Evolutionary conservation across 1,140 invertebrate species (phyloP).

Genomic region (Dryas iulia): DNA sequence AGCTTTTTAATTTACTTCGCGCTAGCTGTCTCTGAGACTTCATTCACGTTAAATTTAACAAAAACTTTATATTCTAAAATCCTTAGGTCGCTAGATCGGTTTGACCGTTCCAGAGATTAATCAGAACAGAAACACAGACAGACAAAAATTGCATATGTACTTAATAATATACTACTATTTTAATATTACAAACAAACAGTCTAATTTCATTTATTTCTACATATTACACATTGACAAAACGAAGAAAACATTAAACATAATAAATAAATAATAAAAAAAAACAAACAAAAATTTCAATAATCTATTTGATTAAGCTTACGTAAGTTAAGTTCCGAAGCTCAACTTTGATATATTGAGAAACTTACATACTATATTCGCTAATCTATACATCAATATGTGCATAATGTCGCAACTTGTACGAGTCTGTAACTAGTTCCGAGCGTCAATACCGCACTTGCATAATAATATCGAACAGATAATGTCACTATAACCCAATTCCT

Average conservation of each 20-base stretch:
- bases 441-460: conserved; percentile 33
- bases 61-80: too few species aligned
- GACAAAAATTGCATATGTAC: too few species aligned
- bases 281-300: not conserved
- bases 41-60: too few species aligned
- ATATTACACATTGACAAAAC: too few species aligned
- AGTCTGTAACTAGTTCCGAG: conserved; percentile 34
- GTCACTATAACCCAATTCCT: conserved; percentile 26
- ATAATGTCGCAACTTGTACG: conserved; percentile 30
- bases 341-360: conserved; percentile 18
- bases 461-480: conserved; percentile 33
- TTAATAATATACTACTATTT: too few species aligned
- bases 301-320: not conserved
- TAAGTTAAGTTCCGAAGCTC: not conserved
- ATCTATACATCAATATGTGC: conserved; percentile 4
- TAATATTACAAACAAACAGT: too few species aligned
- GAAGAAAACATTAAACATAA: not conserved
- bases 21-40: too few species aligned
- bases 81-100: too few species aligned
- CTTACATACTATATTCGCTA: not conserved
- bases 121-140: too few species aligned
- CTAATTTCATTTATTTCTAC: too few species aligned
- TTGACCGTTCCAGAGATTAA: too few species aligned
- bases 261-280: not conserved
- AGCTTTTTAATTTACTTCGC: too few species aligned